Percentiles rank a stretch among this genome's conserved stretches.
Conservation (phyloP, 2,797 vertebrate species). For the Tokudaia muenninki region DNA sequence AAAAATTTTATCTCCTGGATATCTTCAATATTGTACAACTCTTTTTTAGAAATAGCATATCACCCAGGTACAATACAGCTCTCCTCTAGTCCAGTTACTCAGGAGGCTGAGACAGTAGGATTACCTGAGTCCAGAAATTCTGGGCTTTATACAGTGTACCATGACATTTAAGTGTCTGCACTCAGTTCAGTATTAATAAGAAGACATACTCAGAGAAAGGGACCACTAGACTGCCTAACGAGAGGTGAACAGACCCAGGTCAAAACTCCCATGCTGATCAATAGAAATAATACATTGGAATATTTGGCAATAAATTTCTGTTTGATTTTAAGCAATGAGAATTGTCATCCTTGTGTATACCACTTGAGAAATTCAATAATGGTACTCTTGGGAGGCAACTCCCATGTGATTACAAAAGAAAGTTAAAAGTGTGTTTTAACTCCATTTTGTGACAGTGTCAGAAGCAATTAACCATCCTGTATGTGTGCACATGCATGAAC, state of each 20-base stretch:
- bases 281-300: neutral
- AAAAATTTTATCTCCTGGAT: neutral
- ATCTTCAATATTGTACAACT: neutral
- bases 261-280: neutral
- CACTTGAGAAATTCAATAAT: constrained; percentile 10
- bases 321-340: neutral
- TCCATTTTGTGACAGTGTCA: constrained; percentile 2
- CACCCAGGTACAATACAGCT: too few species aligned
- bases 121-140: neutral
- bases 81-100: neutral
- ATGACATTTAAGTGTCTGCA: neutral
- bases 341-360: neutral
- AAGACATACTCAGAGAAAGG: fast-evolving
- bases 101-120: neutral
- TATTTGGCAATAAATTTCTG: neutral
- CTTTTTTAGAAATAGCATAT: neutral
- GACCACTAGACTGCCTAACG: neutral
- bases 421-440: constrained; percentile 8
- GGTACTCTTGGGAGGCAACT: neutral
- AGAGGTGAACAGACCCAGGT: neutral
- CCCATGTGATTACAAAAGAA: neutral
- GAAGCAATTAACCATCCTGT: neutral
- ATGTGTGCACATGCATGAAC: neutral
- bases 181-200: neutral
- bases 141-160: too few species aligned